Base-by-base conservation (phyloP, 1,140 invertebrate genomes). In the Heliconius himera region DNA sequence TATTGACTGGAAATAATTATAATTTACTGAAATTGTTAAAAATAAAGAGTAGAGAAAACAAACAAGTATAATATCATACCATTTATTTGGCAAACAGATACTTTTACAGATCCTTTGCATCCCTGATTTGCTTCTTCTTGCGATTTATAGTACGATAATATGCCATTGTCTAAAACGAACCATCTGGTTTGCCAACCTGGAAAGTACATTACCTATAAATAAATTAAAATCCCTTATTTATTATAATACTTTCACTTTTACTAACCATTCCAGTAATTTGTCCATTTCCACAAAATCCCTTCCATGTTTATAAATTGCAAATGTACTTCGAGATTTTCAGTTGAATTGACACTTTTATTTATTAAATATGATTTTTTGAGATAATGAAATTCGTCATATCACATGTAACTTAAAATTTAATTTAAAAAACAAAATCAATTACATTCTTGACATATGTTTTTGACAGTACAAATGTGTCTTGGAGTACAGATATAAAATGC, bases 171-270 rank as follows among this genome's bases (percentile, higher is more conserved):
- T 83, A 98, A 94, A 70, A 98, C 95, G 95, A 98, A 98, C 97
- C 97, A 98, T 88, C 97, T 95, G 29, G 97, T 97, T 93, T 98
- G 97, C 97, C 97, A 98, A 80, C 97, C 97, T 97, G 88, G 13
- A 94, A 89, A 66, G 60, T 66, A 26, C 22, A 66, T 29, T 66
- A n/a, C 20, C 54, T 22, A 66, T 66, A 29, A 60, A 60, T 9
- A 11, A 66, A 29, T n/a, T n/a, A 29, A 66, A 16, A 1, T 29
- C 3, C 20, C 60, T 66, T 66, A n/a, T 66, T 72, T 9, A 72
- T 29, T 71, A 49, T 38, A 76, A 9, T 60, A 80, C 70, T 80
- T 80, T 66, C 70, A 33, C 36, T 33, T 41, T 74, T 54, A n/a
- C 22, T 96, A 95, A 97, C 97, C 97, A 91, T 96, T 97, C 95